Evolutionary conservation across 2,888 invertebrate species (phyloP).

Genomic region (Timandra comae): DNA sequence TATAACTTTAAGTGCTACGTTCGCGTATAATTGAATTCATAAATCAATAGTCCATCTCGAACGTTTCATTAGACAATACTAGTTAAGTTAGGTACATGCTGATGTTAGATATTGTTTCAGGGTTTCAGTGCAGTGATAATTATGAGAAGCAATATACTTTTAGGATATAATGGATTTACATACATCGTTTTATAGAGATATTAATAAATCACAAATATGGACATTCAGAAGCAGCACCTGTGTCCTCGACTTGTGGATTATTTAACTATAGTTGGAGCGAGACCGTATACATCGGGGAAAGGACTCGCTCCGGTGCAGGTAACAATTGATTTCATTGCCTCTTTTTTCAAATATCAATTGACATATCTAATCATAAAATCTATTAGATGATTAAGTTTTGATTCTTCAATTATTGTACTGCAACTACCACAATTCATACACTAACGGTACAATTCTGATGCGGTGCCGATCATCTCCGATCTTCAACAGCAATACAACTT

Average conservation of each 20-base stretch:
- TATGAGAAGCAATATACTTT: constrained; percentile 70
- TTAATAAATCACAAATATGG: constrained; percentile 56
- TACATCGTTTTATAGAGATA: constrained; percentile 32
- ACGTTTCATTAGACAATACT: too few relatives aligned
- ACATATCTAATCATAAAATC: too few relatives aligned
- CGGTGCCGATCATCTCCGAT: too few relatives aligned
- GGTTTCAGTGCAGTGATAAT: constrained; percentile 48
- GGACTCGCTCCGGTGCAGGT: constrained; percentile 88
- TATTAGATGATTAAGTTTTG: too few relatives aligned
- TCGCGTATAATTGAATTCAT: constrained; percentile 19
- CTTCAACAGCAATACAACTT: too few relatives aligned
- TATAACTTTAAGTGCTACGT: constrained; percentile 14
- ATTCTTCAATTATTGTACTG: too few relatives aligned
- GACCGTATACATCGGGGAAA: constrained; percentile 80
- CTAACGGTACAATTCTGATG: too few relatives aligned
- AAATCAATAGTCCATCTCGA: constrained; percentile 28
- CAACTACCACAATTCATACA: too few relatives aligned
- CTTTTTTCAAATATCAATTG: too few relatives aligned
- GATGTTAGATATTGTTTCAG: too few relatives aligned
- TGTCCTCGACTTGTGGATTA: constrained; percentile 96
- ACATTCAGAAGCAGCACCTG: constrained; percentile 84
- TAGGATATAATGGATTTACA: constrained; percentile 55
- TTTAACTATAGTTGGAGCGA: constrained; percentile 96
- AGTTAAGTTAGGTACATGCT: too few relatives aligned
- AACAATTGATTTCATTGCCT: too few relatives aligned